Conservation (phyloP, 2,797 vertebrate species). For the Sphaeramia orbicularis region DNA sequence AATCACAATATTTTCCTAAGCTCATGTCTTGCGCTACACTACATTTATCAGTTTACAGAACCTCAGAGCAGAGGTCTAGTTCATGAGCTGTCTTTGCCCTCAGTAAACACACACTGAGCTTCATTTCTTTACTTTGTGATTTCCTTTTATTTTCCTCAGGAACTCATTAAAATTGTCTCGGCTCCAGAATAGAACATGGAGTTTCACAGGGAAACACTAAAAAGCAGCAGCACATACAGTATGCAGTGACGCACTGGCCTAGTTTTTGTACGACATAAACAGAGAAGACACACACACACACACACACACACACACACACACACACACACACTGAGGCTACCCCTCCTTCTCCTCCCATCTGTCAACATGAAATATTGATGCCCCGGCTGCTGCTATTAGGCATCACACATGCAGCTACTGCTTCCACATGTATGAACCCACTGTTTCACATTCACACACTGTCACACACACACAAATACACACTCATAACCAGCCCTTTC, state of each 20-base stretch:
- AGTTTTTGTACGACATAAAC: conserved; percentile 62
- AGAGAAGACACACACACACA: conserved; percentile 32
- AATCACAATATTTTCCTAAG: no score
- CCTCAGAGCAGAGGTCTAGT: no score
- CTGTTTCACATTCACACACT: conserved; percentile 39
- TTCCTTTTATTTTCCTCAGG: not conserved
- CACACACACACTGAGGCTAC: conserved; percentile 16
- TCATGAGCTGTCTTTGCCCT: not conserved
- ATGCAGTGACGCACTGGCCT: conserved; percentile 57
- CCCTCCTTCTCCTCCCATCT: conserved; percentile 74
- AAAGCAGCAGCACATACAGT: conserved; percentile 22
- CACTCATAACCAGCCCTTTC: conserved; percentile 1
- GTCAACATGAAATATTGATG: conserved; percentile 86
- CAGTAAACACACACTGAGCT: not conserved
- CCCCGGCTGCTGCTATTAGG: conserved; percentile 63
- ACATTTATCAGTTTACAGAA: no score
- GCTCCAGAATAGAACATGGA: conserved; percentile 66
- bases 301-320: no score
- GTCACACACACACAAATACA: conserved; percentile 18
- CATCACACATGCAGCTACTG: conserved; percentile 29
- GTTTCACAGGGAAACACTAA: conserved; percentile 59
- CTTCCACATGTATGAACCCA: conserved; percentile 17
- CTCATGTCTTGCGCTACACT: no score
- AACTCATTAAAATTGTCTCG: not conserved
- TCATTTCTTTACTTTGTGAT: not conserved